phyloP scores from a whole-genome alignment of 2,113 vertebrate genomes.

The Empidonax alnorum region DNA sequence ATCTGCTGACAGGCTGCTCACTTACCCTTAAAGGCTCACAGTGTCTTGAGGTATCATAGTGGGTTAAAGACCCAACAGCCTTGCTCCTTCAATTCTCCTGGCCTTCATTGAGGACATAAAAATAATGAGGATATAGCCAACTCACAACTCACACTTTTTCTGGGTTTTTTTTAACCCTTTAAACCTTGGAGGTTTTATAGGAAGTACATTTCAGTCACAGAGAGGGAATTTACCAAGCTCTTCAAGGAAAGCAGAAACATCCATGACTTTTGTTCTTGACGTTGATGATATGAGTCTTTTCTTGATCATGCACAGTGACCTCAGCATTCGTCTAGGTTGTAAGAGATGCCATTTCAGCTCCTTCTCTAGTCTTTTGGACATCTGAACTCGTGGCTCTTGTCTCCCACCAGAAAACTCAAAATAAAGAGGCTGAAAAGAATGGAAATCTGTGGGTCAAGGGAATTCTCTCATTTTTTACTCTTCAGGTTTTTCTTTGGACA shows the following conservation, averaged over 20 bases:
- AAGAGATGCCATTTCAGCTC: background rate
- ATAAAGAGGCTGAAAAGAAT: background rate
- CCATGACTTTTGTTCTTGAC: background rate
- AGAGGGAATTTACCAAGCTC: background rate
- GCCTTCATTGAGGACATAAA: rapidly evolving
- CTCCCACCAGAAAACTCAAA: background rate
- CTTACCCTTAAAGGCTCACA: background rate
- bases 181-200: background rate
- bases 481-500: background rate
- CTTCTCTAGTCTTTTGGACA: background rate
- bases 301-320: background rate
- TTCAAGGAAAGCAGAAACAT: background rate
- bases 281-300: background rate
- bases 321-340: background rate
- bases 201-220: background rate
- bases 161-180: background rate
- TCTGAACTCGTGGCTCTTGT: background rate
- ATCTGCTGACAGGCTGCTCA: background rate
- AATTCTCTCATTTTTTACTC: background rate
- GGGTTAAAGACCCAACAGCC: background rate
- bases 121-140: background rate
- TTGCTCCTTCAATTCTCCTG: background rate
- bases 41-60: background rate
- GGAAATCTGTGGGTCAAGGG: background rate
- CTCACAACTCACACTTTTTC: background rate